Evolutionary conservation across 2,888 invertebrate species (phyloP), one percentile per base, ranked within the genome.

Genomic region (Drosophila meridionalis): DNA sequence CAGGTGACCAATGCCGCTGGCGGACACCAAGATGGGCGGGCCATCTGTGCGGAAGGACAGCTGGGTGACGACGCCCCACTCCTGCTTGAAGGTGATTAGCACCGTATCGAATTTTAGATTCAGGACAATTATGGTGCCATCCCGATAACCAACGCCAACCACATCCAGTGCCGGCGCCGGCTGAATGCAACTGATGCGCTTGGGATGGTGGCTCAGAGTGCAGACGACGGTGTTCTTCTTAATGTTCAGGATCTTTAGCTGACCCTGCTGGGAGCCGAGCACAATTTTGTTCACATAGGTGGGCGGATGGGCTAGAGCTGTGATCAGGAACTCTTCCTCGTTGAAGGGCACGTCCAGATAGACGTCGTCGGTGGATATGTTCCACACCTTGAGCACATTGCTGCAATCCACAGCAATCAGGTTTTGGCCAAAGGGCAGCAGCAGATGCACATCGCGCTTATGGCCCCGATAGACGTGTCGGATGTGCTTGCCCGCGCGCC

Each of bases 231-330:
- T 96, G 45, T 95, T 95, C 28, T 95, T 95, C 63, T 96, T 96
- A 8, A 99, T 93, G 93, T 99, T 99, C 97, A 98, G 98, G 74
- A 99, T 92, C 89, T 98, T 98, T 78, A 99, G 89, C 48, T 94
- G 93, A 0, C 99, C 99, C 91, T 98, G 97, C 66, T 95, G 94
- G 81, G 98, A 98, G 1, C 97, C 99, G 47, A 99, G 93, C 36
- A 99, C 92, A 70, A 99, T 95, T 92, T 99, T 99, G 92, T 99
- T 99, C 20, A 98, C 93, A 92, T 99, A 99, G 0, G 99, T 98
- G 32, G 95, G 96, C 0, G 99, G 99, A 94, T 99, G 99, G 66
- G 97, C 94, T n/a, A 99, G 77, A 0, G 97, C 94, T 0, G 97
- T 96, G 38, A 99, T 95, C 84, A 95, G 94, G 91, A 99, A 99